These are phyloP conservation scores for Rhinolophus ferrumequinum DNA, from an alignment of 2,113 vertebrate species.

Conservation along the genomic window DNA sequence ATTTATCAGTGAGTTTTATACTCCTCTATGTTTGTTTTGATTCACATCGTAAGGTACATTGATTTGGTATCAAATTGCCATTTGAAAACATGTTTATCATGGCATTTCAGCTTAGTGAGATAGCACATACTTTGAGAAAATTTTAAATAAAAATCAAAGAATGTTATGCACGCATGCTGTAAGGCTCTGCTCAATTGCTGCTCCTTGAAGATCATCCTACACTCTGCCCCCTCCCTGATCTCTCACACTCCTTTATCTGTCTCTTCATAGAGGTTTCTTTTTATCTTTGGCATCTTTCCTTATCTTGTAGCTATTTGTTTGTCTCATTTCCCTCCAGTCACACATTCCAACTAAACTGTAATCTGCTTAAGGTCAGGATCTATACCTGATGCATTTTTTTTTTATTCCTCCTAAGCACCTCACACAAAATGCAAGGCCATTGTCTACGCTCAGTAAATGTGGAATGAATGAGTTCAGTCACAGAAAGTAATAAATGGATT, in stretches of 20 bases:
- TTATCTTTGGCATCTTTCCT: neutral
- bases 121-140: neutral
- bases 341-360: constrained; percentile 44
- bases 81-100: neutral
- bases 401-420: neutral
- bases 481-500: constrained; percentile 63
- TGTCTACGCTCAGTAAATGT: constrained; percentile 44
- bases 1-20: neutral
- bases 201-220: neutral
- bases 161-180: neutral
- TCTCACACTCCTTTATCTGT: neutral
- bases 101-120: neutral
- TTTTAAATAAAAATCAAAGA: neutral
- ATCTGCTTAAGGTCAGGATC: constrained; percentile 62
- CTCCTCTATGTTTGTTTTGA: neutral
- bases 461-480: constrained; percentile 29
- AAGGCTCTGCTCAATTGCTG: neutral
- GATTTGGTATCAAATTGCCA: neutral
- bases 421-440: neutral
- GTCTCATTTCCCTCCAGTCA: neutral
- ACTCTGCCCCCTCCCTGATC: neutral
- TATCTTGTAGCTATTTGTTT: neutral
- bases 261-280: neutral
- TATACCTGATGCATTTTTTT: constrained; percentile 21
- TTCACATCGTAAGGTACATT: neutral